Evolutionary conservation across 2,797 vertebrate species (phyloP).

Genomic region (Holocentrus rufus): DNA sequence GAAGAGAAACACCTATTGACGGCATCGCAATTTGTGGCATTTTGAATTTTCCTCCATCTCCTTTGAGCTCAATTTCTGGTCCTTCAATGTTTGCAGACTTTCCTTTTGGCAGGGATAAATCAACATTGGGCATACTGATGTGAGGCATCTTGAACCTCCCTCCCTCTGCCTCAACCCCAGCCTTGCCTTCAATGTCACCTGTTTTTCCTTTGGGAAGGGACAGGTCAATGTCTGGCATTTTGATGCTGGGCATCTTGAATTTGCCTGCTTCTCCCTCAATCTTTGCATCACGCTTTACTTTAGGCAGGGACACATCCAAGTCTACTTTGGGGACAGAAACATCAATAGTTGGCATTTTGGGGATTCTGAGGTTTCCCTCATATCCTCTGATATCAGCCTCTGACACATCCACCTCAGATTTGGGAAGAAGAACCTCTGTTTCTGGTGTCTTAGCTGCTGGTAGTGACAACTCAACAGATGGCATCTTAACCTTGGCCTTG

Average conservation of each 20-base stretch:
- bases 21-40: slow-evolving; percentile 72
- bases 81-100: slow-evolving; percentile 32
- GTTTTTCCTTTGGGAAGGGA: slow-evolving; percentile 34
- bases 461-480: slow-evolving; percentile 82
- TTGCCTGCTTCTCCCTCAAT: slow-evolving; percentile 56
- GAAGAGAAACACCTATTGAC: slow-evolving; percentile 52
- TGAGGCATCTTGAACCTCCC: slow-evolving; percentile 54
- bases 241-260: slow-evolving; percentile 72
- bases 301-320: slow-evolving; percentile 76
- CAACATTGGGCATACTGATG: slow-evolving; percentile 64
- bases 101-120: slow-evolving; percentile 66
- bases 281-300: slow-evolving; percentile 60
- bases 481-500: slow-evolving; percentile 77
- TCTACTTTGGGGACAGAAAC: slow-evolving; percentile 81
- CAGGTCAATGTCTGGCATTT: slow-evolving; percentile 52
- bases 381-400: slow-evolving; percentile 79
- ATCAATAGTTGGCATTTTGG: slow-evolving; percentile 78
- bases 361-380: slow-evolving; percentile 82
- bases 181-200: slow-evolving; percentile 10
- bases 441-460: slow-evolving; percentile 76
- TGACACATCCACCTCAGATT: slow-evolving; percentile 80
- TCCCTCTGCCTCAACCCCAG: slow-evolving; percentile 18
- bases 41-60: slow-evolving; percentile 44
- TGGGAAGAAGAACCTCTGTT: slow-evolving; percentile 76
- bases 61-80: slow-evolving; percentile 36